Percentiles rank a stretch among this genome's conserved stretches.
Evolutionary conservation across 1,140 invertebrate genomes (phyloP).

Genomic region (Mesaphorura yosii): DNA sequence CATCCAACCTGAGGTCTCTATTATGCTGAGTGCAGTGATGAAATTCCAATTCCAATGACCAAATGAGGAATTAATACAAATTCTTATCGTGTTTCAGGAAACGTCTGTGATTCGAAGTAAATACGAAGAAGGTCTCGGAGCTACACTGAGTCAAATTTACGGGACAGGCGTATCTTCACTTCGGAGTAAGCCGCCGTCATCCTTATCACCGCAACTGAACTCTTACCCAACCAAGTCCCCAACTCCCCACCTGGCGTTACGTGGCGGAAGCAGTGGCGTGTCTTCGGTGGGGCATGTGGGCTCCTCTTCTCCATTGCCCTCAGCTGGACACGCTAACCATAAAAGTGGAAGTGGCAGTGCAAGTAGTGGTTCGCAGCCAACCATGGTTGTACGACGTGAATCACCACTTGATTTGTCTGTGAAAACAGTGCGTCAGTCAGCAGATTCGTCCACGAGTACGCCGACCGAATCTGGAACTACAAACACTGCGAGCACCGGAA

Average conservation of each 20-base stretch:
- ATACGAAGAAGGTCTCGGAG: slow-evolving; percentile 30
- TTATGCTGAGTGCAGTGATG: not conserved
- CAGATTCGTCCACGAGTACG: slow-evolving; percentile 58
- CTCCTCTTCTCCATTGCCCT: slow-evolving; percentile 1
- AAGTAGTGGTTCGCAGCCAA: not conserved
- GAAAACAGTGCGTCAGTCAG: slow-evolving; percentile 69
- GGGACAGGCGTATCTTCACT: slow-evolving; percentile 3
- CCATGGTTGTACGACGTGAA: slow-evolving; percentile 40
- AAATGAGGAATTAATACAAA: not conserved
- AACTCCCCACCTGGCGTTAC: no score
- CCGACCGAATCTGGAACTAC: no score
- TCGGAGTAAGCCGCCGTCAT: slow-evolving; percentile 16
- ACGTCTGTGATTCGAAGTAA: slow-evolving; percentile 6
- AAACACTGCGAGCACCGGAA: no score
- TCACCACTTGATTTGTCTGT: slow-evolving; percentile 72
- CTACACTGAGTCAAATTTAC: slow-evolving; percentile 31
- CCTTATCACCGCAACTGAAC: slow-evolving; percentile 12
- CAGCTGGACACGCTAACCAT: not conserved
- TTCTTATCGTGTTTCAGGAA: not conserved
- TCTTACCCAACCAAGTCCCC: no score
- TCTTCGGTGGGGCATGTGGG: no score
- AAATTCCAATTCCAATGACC: not conserved
- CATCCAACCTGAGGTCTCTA: not conserved
- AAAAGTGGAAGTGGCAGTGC: slow-evolving; percentile 1
- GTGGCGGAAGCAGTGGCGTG: no score